Percentiles rank a stretch among this genome's conserved stretches.
These are phyloP conservation scores for Apamea sordens DNA, from an alignment of 2,888 invertebrate species.

Conservation along the genomic window DNA sequence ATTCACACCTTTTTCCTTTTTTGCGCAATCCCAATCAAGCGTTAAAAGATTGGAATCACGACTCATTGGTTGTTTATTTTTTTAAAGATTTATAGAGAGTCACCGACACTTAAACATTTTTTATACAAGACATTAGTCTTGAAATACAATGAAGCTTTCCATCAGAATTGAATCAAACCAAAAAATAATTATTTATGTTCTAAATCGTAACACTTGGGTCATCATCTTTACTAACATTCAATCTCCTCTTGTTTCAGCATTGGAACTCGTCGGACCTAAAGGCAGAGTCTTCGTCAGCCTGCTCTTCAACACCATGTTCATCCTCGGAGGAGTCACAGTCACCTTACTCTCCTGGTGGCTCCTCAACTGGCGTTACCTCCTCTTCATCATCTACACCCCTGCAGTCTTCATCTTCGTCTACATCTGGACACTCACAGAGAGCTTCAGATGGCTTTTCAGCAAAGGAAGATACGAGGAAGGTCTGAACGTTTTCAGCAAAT, in stretches of 20 bases:
- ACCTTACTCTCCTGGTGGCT: slow-evolving; percentile 86
- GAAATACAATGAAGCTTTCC: background rate
- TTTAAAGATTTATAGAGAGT: slow-evolving; percentile 1
- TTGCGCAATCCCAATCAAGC: slow-evolving; percentile 30
- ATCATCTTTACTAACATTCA: background rate
- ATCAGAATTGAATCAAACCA: background rate
- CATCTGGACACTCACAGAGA: slow-evolving; percentile 85
- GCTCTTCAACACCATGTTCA: slow-evolving; percentile 88
- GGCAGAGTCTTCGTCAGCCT: slow-evolving; percentile 87
- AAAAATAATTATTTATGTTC: background rate
- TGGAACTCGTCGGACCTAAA: slow-evolving; percentile 87
- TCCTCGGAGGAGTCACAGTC: slow-evolving; percentile 85
- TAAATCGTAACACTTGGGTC: background rate
- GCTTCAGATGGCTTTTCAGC: slow-evolving; percentile 89
- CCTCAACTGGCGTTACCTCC: slow-evolving; percentile 86
- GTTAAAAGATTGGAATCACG: slow-evolving; percentile 20
- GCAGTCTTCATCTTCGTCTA: slow-evolving; percentile 83
- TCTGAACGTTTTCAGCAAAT: slow-evolving; percentile 90
- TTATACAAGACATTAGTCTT: background rate
- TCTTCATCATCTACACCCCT: slow-evolving; percentile 86
- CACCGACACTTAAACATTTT: slow-evolving; percentile 13
- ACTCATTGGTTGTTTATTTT: slow-evolving; percentile 11
- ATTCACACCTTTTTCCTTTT: slow-evolving; percentile 26
- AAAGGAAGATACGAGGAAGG: slow-evolving; percentile 93
- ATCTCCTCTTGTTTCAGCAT: slow-evolving; percentile 75